Evolutionary conservation across 2,113 vertebrate genomes (phyloP).

Genomic region (Atractosteus spatula): DNA sequence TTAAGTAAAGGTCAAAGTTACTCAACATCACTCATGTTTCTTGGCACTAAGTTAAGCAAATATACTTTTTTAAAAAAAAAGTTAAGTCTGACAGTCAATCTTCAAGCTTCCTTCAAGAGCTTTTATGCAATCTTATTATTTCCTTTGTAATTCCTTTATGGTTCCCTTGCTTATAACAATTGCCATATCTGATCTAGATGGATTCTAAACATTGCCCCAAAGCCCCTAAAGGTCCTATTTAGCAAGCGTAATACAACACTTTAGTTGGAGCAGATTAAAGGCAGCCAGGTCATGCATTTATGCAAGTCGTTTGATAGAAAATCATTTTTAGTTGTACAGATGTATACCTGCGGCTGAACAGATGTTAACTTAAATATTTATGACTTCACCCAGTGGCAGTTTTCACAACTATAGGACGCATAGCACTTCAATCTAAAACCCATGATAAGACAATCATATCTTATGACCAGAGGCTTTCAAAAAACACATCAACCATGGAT

Average conservation of each 20-base stretch:
- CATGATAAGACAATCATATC: slow-evolving; percentile 5
- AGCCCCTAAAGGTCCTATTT: slow-evolving; percentile 6
- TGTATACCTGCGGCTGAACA: slow-evolving; percentile 15
- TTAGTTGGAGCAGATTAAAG: not conserved
- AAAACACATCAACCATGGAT: not conserved
- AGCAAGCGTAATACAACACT: slow-evolving; percentile 2
- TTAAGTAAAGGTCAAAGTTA: not conserved
- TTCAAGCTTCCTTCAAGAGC: not conserved
- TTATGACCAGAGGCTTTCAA: not conserved
- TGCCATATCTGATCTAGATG: not conserved
- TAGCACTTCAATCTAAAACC: slow-evolving; percentile 4
- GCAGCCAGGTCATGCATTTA: slow-evolving; percentile 8
- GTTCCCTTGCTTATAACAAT: not conserved
- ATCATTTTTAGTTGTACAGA: not conserved
- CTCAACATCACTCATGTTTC: not conserved
- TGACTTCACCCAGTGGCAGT: slow-evolving; percentile 1
- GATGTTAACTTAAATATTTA: slow-evolving; percentile 19
- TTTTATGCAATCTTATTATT: slow-evolving; percentile 1
- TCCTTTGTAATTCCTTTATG: not conserved
- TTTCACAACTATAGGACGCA: slow-evolving; percentile 3
- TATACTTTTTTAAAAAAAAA: not conserved
- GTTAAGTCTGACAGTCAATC: not conserved
- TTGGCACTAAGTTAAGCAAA: not conserved
- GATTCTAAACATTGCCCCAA: slow-evolving; percentile 3
- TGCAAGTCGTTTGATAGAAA: slow-evolving; percentile 11